A percentile compares a stretch with the other conserved stretches of the same genome.
phyloP scores from a whole-genome alignment of 2,888 invertebrate species.

The Pherbina coryleti region DNA sequence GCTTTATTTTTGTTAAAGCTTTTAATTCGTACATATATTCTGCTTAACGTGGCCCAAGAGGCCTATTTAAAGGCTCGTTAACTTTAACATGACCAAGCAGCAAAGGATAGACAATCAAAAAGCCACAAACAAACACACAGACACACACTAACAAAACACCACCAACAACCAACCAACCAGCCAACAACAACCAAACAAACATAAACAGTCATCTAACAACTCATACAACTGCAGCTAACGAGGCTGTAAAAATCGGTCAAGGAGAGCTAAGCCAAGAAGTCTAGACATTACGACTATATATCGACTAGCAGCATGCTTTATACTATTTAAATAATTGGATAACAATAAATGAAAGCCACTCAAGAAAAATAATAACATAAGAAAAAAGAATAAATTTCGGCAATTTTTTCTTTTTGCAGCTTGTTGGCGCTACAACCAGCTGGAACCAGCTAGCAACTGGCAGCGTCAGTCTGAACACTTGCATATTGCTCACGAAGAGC shows the following conservation, averaged over 20 bases:
- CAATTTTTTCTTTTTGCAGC: neutral
- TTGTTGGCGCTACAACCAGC: no score
- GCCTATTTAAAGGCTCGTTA: slow-evolving; percentile 55
- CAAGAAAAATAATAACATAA: neutral
- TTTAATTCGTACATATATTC: slow-evolving; percentile 51
- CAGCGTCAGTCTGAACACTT: neutral
- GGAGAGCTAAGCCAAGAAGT: slow-evolving; percentile 20
- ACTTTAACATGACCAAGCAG: slow-evolving; percentile 48
- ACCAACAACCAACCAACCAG: no score
- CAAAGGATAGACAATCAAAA: neutral
- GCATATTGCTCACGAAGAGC: slow-evolving; percentile 1
- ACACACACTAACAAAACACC: no score
- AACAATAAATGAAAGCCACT: slow-evolving; percentile 25
- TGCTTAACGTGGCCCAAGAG: slow-evolving; percentile 53
- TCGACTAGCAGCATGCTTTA: neutral
- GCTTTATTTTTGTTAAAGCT: slow-evolving; percentile 37
- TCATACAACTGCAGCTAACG: slow-evolving; percentile 30
- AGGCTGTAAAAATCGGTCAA: neutral
- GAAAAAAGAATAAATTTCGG: neutral
- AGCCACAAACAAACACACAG: slow-evolving; percentile 5
- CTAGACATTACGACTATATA: slow-evolving; percentile 10
- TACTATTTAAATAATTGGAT: slow-evolving; percentile 39
- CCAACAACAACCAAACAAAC: slow-evolving; percentile 14
- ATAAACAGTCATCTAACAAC: slow-evolving; percentile 23
- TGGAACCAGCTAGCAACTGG: no score